These are phyloP conservation scores for Eurois occulta DNA, from an alignment of 2,888 invertebrate species.

Conservation along the genomic window DNA sequence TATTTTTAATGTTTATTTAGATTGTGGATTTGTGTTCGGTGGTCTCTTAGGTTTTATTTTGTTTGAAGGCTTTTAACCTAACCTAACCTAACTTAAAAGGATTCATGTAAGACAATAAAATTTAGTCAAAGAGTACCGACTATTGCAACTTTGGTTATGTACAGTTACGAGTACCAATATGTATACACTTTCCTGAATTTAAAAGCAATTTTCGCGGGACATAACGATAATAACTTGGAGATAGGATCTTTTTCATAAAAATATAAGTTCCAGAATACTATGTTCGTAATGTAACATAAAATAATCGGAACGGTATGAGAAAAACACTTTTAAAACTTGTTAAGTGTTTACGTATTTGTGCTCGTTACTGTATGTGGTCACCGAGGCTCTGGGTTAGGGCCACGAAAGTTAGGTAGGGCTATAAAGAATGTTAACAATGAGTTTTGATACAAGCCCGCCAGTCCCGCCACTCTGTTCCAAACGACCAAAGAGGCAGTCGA, in stretches of 20 bases:
- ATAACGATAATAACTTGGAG: too few relatives aligned
- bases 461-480: background rate
- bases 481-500: background rate
- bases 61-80: background rate
- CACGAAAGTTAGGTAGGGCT: background rate
- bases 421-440: background rate
- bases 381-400: background rate
- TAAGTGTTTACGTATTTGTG: too few relatives aligned
- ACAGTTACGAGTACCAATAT: too few relatives aligned
- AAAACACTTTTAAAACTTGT: too few relatives aligned
- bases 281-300: too few relatives aligned
- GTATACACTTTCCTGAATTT: too few relatives aligned
- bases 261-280: too few relatives aligned
- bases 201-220: too few relatives aligned
- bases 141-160: background rate
- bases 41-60: slow-evolving; percentile 2
- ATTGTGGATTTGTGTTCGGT: slow-evolving; percentile 45
- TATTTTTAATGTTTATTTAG: slow-evolving; percentile 51
- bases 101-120: background rate
- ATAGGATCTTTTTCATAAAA: too few relatives aligned
- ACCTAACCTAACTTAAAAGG: too few relatives aligned
- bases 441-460: background rate
- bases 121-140: background rate
- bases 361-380: too few relatives aligned
- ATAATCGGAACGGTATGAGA: too few relatives aligned